Percentiles rank a stretch among this genome's conserved stretches.
Evolutionary conservation across 2,888 invertebrate species (phyloP).

Genomic region (Mythimna ferrago): DNA sequence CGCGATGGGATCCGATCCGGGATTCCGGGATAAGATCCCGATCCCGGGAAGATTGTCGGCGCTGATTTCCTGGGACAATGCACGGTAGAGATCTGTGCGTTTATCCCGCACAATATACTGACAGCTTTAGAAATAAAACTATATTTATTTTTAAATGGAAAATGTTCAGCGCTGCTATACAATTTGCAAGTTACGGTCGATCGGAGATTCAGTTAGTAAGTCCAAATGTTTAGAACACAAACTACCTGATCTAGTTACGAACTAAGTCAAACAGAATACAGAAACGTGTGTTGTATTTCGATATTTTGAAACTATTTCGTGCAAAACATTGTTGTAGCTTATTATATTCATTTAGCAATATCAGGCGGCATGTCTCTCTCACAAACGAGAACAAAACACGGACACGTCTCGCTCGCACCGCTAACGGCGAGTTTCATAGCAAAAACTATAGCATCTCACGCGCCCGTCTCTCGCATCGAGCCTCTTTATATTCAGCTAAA

Average conservation of each 20-base stretch:
- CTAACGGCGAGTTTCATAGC: conserved; percentile 59
- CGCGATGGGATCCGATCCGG: conserved; percentile 77
- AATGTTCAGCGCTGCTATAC: conserved; percentile 35
- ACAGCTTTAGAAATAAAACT: conserved; percentile 76
- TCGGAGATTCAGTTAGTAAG: conserved; percentile 8
- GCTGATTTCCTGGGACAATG: conserved; percentile 83
- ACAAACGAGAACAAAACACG: conserved; percentile 73
- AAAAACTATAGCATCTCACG: conserved; percentile 80
- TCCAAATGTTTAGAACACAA: conserved; percentile 4
- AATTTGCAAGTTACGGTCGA: conserved; percentile 17
- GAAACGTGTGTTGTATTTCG: conserved; percentile 7
- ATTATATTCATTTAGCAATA: conserved; percentile 65
- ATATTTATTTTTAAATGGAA: conserved; percentile 49
- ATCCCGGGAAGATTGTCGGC: conserved; percentile 81
- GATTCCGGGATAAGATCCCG: conserved; percentile 78
- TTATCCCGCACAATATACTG: conserved; percentile 76
- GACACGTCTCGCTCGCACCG: conserved; percentile 66
- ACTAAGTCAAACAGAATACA: conserved; percentile 17
- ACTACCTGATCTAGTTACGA: conserved; percentile 10
- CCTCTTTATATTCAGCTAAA: conserved; percentile 79
- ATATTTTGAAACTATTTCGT: conserved; percentile 31
- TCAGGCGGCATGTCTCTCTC: conserved; percentile 67
- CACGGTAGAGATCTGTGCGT: conserved; percentile 73
- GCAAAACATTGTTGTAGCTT: conserved; percentile 49
- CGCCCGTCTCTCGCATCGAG: conserved; percentile 65